A percentile compares a stretch with the other conserved stretches of the same genome.
Evolutionary conservation across 2,797 vertebrate species (phyloP).

Genomic region (Micrastur ruficollis): DNA sequence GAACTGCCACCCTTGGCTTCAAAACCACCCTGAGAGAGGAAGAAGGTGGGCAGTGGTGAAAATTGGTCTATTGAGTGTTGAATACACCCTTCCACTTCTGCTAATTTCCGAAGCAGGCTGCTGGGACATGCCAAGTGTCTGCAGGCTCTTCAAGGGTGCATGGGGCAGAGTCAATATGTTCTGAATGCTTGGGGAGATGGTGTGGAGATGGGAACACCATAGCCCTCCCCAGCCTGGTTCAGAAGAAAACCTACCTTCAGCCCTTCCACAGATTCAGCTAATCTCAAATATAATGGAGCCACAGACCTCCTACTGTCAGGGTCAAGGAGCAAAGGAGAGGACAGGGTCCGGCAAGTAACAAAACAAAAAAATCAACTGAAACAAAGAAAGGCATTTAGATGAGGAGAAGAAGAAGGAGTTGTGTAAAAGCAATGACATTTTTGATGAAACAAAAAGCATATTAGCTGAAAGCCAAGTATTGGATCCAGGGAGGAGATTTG

Average conservation of each 20-base stretch:
- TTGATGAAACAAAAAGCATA: constrained; percentile 49
- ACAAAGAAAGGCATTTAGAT: constrained; percentile 49
- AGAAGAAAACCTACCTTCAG: not conserved
- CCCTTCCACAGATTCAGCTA: not conserved
- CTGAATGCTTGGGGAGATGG: fast-evolving
- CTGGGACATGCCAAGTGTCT: not conserved
- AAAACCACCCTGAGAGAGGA: not conserved
- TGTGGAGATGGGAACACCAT: not conserved
- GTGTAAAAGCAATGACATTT: constrained; percentile 35
- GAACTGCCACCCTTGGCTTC: not conserved
- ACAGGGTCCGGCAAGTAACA: not conserved
- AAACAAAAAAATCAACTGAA: not conserved
- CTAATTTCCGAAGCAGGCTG: not conserved
- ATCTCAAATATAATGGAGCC: not conserved
- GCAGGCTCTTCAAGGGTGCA: fast-evolving
- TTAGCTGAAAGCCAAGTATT: constrained; percentile 51
- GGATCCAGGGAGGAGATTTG: constrained; percentile 28
- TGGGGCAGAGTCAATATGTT: not conserved
- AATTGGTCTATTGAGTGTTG: not conserved
- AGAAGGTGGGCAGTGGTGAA: not conserved
- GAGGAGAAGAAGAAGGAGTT: not conserved
- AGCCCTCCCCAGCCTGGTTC: not conserved
- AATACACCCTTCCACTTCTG: not conserved
- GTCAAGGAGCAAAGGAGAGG: not conserved
- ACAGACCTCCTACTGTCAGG: not conserved